Conservation (phyloP, 1,140 invertebrate genomes). For the Drosophila burlai region DNA sequence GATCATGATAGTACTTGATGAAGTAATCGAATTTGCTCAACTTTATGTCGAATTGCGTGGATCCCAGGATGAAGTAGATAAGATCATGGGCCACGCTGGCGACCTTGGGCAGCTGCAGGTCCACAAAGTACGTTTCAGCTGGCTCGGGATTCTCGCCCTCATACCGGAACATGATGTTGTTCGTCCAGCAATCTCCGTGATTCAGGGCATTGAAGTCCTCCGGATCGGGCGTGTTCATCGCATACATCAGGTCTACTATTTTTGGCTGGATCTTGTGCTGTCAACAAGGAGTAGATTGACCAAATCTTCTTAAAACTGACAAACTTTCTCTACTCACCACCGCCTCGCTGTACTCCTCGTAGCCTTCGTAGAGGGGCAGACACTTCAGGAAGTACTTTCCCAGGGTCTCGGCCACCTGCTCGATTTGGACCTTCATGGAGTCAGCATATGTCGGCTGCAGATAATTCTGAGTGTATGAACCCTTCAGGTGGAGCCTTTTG, state of each 20-base stretch:
- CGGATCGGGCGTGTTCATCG: constrained; percentile 50
- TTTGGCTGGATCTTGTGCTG: constrained; percentile 49
- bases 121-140: constrained; percentile 76
- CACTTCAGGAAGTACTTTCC: constrained; percentile 47
- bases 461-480: constrained; percentile 45
- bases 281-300: background rate
- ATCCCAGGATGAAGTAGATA: constrained; percentile 69
- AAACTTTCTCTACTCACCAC: constrained; percentile 30
- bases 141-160: constrained; percentile 20
- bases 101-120: constrained; percentile 76
- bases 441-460: constrained; percentile 40
- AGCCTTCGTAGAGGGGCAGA: constrained; percentile 38
- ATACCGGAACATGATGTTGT: constrained; percentile 85
- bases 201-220: constrained; percentile 87
- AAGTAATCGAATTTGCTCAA: constrained; percentile 64
- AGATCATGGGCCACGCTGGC: constrained; percentile 77
- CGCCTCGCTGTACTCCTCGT: constrained; percentile 41
- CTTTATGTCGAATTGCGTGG: constrained; percentile 54
- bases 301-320: background rate
- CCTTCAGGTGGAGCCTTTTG: constrained; percentile 44
- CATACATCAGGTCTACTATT: constrained; percentile 47
- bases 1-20: constrained; percentile 65
- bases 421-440: constrained; percentile 31
- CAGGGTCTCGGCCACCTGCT: constrained; percentile 38
- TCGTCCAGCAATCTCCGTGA: constrained; percentile 87